Base-by-base conservation (phyloP, 1,140 invertebrate species). In the Drosophila nannoptera region DNA sequence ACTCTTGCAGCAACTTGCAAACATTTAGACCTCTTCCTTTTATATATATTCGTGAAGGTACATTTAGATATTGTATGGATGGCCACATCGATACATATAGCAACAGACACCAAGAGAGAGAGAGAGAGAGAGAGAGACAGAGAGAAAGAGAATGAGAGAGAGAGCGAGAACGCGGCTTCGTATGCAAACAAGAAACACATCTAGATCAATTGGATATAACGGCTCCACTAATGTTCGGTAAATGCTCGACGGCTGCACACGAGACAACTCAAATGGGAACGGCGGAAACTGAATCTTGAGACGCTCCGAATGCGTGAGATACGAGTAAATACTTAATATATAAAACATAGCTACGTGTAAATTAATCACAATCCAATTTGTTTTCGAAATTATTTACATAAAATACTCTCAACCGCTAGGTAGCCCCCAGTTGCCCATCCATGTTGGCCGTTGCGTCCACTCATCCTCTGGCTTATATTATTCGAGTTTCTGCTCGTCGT, bases 281-380 rank as follows among this genome's bases (percentile, higher is more conserved):
- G 49, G 49, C 29, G 22, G 11, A 50, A 55, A 66, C 54, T 7
- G 29, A 70, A 59, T 40, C 42, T 16, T 35, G 33, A 59, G 46
- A 46, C 29, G 58, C 42, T 68, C 9, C 52, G 38, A 69, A 58
- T 16, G 50, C 50, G 48, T 33, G 43, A 35, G 48, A 22, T 70
- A 65, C 62, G 42, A 65, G 55, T 64, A 50, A 65, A 50, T 64
- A 71, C 80, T 73, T 86, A 74, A 77, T 80, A 77, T 80, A 77
- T 49, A 80, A 80, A 86, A 86, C 73, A 75, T 82, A 77, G 36
- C 71, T 78, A 78, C 67, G 65, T 81, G 70, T 84, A 80, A 84
- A 86, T 70, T 80, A 84, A 84, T 84, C 80, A 84, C 80, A 84
- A 84, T 84, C 63, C 73, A 84, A 86, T 77, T 59, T 56, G 49